A percentile compares a stretch with the other conserved stretches of the same genome.
phyloP scores from a whole-genome alignment of 2,113 vertebrate genomes.

The Nibea coibor region DNA sequence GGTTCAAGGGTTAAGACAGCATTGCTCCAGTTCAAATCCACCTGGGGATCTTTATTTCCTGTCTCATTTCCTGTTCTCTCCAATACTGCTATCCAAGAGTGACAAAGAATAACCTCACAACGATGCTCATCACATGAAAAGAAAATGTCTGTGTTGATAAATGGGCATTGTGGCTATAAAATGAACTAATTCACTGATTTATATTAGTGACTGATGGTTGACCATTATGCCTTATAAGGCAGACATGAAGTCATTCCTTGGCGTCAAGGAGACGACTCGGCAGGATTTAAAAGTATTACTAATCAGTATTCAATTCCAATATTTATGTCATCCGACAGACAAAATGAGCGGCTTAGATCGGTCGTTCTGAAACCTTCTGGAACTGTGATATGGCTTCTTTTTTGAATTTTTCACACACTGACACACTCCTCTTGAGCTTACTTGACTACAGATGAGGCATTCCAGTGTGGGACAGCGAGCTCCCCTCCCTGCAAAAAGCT shows the following conservation, averaged over 20 bases:
- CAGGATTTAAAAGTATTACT: background rate
- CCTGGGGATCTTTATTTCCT: background rate
- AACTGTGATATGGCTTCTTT: too few species aligned
- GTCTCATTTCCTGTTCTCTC: background rate
- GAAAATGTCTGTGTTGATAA: background rate
- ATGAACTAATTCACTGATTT: background rate
- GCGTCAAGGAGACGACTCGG: background rate
- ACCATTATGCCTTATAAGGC: background rate
- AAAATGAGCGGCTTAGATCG: too few species aligned
- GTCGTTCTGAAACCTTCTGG: too few species aligned
- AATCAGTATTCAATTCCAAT: background rate
- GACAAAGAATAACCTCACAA: background rate
- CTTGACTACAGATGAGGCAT: conserved; percentile 14
- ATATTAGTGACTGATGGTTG: background rate
- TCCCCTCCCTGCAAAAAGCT: background rate
- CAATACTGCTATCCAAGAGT: background rate
- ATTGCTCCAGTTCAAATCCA: background rate
- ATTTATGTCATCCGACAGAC: background rate
- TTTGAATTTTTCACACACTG: too few species aligned
- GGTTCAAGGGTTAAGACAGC: background rate
- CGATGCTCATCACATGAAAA: too few species aligned
- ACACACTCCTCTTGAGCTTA: background rate
- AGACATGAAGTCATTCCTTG: background rate
- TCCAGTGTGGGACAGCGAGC: conserved; percentile 4
- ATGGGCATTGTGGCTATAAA: too few species aligned